These are phyloP conservation scores for Oeneis ivallda DNA, from an alignment of 2,888 invertebrate species.

Conservation along the genomic window DNA sequence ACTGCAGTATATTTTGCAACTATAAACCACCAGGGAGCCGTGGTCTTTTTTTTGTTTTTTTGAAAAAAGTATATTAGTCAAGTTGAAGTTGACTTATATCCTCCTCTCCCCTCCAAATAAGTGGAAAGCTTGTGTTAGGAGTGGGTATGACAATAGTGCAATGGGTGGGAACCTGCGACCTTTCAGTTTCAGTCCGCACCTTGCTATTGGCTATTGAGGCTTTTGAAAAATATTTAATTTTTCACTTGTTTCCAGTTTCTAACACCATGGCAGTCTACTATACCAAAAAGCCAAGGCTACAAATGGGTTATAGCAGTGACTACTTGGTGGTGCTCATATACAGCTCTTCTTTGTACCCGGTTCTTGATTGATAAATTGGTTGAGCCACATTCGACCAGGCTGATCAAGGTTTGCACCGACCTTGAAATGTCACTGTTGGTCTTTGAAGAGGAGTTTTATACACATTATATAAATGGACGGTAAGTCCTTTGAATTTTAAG, in stretches of 20 bases:
- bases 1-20: too few species aligned
- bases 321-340: conserved; percentile 65
- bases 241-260: conserved; percentile 48
- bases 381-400: conserved; percentile 43
- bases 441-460: conserved; percentile 68
- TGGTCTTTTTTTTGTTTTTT: too few species aligned
- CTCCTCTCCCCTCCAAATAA: too few species aligned
- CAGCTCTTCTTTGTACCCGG: conserved; percentile 43
- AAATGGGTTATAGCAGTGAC: conserved; percentile 57
- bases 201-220: too few species aligned
- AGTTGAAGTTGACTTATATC: too few species aligned
- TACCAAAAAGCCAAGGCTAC: conserved; percentile 60
- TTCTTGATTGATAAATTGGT: conserved; percentile 49
- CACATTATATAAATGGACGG: conserved; percentile 75
- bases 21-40: too few species aligned
- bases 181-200: too few species aligned
- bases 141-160: too few species aligned
- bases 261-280: conserved; percentile 49
- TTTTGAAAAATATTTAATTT: neutral
- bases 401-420: conserved; percentile 56
- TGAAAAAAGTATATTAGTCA: too few species aligned
- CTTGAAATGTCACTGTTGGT: conserved; percentile 64
- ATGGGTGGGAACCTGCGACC: too few species aligned
- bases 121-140: too few species aligned
- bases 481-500: conserved; percentile 39